Conservation (phyloP, 2,797 vertebrate genomes). For the Margarornis squamiger region DNA sequence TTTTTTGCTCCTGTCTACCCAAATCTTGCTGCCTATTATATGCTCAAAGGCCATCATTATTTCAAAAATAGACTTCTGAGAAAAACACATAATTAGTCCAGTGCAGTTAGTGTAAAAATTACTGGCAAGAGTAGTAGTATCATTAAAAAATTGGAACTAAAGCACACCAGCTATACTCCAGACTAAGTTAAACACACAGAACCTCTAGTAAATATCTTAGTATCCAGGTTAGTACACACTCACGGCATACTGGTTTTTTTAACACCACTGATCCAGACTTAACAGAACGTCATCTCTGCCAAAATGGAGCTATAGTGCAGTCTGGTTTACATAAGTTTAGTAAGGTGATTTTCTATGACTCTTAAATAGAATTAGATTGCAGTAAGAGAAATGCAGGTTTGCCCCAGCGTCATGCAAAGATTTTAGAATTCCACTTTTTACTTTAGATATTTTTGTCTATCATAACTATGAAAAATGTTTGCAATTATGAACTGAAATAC, state of each 20-base stretch:
- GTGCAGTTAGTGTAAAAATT: conserved; percentile 73
- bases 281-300: not conserved
- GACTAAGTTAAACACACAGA: conserved; percentile 65
- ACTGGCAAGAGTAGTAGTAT: conserved; percentile 60
- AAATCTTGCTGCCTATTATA: conserved; percentile 55
- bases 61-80: conserved; percentile 75
- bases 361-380: not conserved
- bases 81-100: conserved; percentile 73
- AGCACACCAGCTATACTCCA: conserved; percentile 43
- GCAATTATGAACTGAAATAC: not conserved
- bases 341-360: not conserved
- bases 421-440: not conserved
- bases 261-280: not conserved
- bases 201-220: conserved; percentile 53
- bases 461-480: not conserved
- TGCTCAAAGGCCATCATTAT: conserved; percentile 72
- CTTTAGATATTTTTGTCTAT: not conserved
- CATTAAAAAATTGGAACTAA: conserved; percentile 76
- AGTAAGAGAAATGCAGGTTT: not conserved
- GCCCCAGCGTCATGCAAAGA: not conserved
- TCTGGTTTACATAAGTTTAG: not conserved
- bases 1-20: conserved; percentile 21
- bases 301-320: not conserved
- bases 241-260: not conserved
- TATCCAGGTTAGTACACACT: not conserved